Base-by-base conservation (phyloP, 2,888 invertebrate species). In the Plagiodera versicolora region DNA sequence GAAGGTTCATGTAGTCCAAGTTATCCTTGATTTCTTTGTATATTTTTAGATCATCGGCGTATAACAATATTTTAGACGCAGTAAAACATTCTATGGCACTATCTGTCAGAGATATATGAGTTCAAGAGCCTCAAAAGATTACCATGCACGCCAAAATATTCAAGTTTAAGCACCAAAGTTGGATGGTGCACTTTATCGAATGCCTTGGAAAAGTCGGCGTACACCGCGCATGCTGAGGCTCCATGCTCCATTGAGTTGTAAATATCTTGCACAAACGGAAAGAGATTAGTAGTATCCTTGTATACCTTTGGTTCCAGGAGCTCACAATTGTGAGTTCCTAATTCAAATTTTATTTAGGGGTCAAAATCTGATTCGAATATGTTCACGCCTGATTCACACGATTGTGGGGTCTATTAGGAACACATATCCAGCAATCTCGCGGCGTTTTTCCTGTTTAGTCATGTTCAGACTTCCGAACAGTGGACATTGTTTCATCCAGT, bases 401-500 rank as follows among this genome's bases (percentile, higher is more conserved):
- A 45, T 45, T 45, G 45, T 32, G 32, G 11, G 32, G 32, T 32
- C 32, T 32, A 32, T 32, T 32, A 32, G 45, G 45, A 45, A 45
- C 45, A 45, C 2, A 45, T 45, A 45, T 45, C 4, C 16, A 45
- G 45, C 45, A 45, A 45, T 14, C 6, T n/a, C 45, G 16, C 16
- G 45, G 18, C 45, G 11, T 45, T 45, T 45, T 45, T 45, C 45
- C 45, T 45, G 45, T 39, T 39, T 8, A 39, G 39, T 39, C 39
- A 39, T 39, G 39, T 39, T 39, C 16, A 39, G 24, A 24, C 32
- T 32, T 10, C 32, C 11, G 32, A 32, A 32, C 11, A 10, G 32
- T 32, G 32, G 32, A n/a, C 45, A 45, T 14, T 45, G 45, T 45
- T 45, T 14, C 45, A 45, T 45, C 45, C 45, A 45, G 45, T 45